Conservation (phyloP, 1,140 invertebrate species). For the Pomacea maculata region DNA sequence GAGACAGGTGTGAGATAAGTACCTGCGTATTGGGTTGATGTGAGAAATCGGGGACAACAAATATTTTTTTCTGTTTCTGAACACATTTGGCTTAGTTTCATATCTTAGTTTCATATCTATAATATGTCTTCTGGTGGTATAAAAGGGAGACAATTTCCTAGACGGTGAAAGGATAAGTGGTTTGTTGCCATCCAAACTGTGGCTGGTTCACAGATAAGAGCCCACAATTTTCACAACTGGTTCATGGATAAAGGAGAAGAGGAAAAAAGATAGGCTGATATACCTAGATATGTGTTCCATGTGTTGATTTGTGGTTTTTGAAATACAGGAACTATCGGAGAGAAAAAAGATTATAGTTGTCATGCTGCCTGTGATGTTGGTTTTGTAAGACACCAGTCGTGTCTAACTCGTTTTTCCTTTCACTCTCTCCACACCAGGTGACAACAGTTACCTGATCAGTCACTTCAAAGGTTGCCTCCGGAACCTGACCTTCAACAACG, state of each 20-base stretch:
- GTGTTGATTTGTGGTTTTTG: neutral
- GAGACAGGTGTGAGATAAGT: neutral
- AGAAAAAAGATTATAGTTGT: neutral
- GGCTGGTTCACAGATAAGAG: too few species aligned
- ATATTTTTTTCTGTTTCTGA: neutral
- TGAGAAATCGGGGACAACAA: neutral
- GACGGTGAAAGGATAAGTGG: too few species aligned
- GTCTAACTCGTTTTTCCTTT: constrained; percentile 11
- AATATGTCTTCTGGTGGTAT: too few species aligned
- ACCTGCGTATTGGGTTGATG: neutral
- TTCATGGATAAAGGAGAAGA: too few species aligned
- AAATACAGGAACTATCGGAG: too few species aligned
- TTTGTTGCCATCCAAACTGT: too few species aligned
- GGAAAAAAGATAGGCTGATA: too few species aligned
- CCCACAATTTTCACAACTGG: too few species aligned
- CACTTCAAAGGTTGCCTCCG: constrained; percentile 51
- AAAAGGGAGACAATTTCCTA: too few species aligned
- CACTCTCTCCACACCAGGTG: constrained; percentile 25
- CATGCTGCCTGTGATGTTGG: neutral
- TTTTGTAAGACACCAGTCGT: neutral
- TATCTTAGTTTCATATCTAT: too few species aligned
- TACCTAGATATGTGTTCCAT: too few species aligned
- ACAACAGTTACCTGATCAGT: constrained; percentile 32
- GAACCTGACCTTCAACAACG: constrained; percentile 44
- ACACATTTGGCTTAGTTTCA: too few species aligned